phyloP scores from a whole-genome alignment of 2,113 vertebrate genomes.

The Sus scrofa region T2T-Sscrofa CM000830.6:73354001-73354500 shows the following conservation, averaged over 20 bases:
- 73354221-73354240: background rate
- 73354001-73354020: background rate
- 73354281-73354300: background rate
- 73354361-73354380: background rate
- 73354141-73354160: background rate
- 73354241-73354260: background rate
- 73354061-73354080: background rate
- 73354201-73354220: background rate
- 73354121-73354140: background rate
- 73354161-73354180: background rate
- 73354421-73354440: conserved; percentile 8
- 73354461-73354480: background rate
- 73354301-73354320: background rate
- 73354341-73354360: background rate
- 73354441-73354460: conserved; percentile 3
- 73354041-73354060: background rate
- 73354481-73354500: background rate
- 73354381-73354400: background rate
- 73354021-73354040: background rate
- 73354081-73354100: background rate
- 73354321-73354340: background rate
- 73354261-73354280: background rate
- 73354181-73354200: background rate
- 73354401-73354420: background rate
- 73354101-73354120: conserved; percentile 15